Conservation (phyloP, 2,797 vertebrate genomes). For the Cossypha heuglini region DNA sequence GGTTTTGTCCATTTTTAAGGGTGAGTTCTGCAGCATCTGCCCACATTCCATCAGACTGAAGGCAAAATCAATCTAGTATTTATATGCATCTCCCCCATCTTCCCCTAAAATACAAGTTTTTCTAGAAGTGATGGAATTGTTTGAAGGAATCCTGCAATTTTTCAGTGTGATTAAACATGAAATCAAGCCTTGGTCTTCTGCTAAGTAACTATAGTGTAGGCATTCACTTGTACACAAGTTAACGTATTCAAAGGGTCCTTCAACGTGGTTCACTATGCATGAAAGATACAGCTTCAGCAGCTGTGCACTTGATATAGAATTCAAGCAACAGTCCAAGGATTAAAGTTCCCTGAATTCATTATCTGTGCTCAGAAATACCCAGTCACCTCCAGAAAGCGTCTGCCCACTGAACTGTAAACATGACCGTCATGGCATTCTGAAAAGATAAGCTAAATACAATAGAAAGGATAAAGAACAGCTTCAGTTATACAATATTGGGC, state of each 20-base stretch:
- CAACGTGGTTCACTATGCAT: neutral
- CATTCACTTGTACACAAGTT: neutral
- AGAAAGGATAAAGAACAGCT: neutral
- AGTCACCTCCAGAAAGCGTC: neutral
- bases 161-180: neutral
- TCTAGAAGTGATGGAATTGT: neutral
- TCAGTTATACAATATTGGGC: neutral
- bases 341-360: neutral
- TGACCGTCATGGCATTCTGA: neutral
- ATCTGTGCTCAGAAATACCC: neutral
- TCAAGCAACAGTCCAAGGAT: neutral
- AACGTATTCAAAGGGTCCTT: neutral
- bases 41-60: neutral
- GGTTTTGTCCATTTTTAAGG: neutral
- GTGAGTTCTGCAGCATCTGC: neutral
- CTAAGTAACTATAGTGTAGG: neutral
- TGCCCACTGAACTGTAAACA: neutral
- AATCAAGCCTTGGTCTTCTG: neutral
- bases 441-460: slow-evolving; percentile 16
- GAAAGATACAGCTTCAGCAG: slow-evolving; percentile 12
- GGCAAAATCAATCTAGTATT: neutral
- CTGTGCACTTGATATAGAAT: neutral
- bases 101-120: neutral
- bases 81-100: neutral
- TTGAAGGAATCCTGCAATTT: neutral